Evolutionary conservation across 1,140 invertebrate species (phyloP).

Genomic region (Trichonephila clavipes): DNA sequence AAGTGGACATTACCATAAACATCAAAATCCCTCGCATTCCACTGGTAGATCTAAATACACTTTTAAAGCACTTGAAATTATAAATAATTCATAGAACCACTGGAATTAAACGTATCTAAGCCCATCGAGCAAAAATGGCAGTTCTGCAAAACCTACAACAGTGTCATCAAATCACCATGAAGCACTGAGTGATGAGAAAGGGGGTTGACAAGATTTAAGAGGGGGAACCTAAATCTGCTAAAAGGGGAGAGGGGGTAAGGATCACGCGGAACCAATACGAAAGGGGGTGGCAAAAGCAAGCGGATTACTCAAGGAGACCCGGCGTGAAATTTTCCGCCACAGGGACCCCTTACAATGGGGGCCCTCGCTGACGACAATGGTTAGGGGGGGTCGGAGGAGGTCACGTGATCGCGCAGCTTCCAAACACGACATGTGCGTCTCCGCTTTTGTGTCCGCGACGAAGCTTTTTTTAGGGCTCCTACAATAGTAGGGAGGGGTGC

Average conservation of each 20-base stretch:
- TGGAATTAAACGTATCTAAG: constrained; percentile 58
- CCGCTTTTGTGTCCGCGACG: constrained; percentile 30
- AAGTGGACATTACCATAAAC: constrained; percentile 56
- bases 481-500: constrained; percentile 11
- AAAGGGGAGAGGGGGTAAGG: background rate
- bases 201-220: background rate
- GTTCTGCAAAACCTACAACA: constrained; percentile 42
- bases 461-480: constrained; percentile 17
- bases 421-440: constrained; percentile 69
- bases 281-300: constrained; percentile 69
- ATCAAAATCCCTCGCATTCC: constrained; percentile 25
- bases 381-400: background rate
- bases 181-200: background rate
- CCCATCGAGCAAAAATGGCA: constrained; percentile 45
- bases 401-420: constrained; percentile 19
- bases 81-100: constrained; percentile 68
- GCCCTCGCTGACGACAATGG: constrained; percentile 57
- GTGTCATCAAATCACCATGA: constrained; percentile 66
- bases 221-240: constrained; percentile 44
- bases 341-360: constrained; percentile 63
- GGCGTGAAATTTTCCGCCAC: constrained; percentile 75
- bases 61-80: constrained; percentile 65
- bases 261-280: constrained; percentile 47
- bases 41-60: constrained; percentile 13
- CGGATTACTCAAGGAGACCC: constrained; percentile 71